These are phyloP conservation scores for Drosophila pruinosa DNA, from an alignment of 1,140 invertebrate genomes.

Conservation along the genomic window DNA sequence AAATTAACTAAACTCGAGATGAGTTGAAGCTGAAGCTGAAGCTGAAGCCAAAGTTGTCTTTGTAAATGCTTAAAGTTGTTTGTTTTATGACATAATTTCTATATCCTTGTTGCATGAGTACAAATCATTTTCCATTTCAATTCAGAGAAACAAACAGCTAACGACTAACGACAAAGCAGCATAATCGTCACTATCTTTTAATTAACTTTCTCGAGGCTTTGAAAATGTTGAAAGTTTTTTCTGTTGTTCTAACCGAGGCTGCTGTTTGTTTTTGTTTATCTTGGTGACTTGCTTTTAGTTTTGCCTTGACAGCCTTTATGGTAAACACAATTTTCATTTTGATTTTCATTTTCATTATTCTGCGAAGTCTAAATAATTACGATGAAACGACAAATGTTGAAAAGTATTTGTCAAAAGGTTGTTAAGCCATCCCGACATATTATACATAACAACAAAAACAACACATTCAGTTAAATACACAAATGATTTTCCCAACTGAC, in stretches of 20 bases:
- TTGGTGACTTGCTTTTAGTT: conserved; percentile 60
- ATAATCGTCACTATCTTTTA: conserved; percentile 76
- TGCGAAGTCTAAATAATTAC: conserved; percentile 55
- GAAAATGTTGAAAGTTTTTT: conserved; percentile 51
- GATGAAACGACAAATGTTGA: conserved; percentile 27
- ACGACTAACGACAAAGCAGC: conserved; percentile 25
- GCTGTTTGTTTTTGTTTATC: conserved; percentile 6
- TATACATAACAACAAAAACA: not conserved
- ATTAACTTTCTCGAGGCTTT: conserved; percentile 65
- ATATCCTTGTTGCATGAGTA: not conserved
- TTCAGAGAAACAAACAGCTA: conserved; percentile 18
- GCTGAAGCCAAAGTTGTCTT: not conserved
- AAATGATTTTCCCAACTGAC: conserved; percentile 12
- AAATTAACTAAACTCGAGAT: conserved; percentile 4
- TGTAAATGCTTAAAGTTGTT: conserved; percentile 50
- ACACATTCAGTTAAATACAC: not conserved
- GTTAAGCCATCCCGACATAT: not conserved
- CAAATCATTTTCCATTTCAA: conserved; percentile 40
- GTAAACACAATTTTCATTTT: conserved; percentile 52
- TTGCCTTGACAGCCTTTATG: conserved; percentile 54
- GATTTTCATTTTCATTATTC: conserved; percentile 46
- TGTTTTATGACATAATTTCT: conserved; percentile 48
- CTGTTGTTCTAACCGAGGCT: conserved; percentile 9
- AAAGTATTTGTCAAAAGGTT: conserved; percentile 52
- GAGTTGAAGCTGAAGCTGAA: not conserved